Evolutionary conservation across 2,113 vertebrate species (phyloP).

Genomic region (Perca fluviatilis): DNA sequence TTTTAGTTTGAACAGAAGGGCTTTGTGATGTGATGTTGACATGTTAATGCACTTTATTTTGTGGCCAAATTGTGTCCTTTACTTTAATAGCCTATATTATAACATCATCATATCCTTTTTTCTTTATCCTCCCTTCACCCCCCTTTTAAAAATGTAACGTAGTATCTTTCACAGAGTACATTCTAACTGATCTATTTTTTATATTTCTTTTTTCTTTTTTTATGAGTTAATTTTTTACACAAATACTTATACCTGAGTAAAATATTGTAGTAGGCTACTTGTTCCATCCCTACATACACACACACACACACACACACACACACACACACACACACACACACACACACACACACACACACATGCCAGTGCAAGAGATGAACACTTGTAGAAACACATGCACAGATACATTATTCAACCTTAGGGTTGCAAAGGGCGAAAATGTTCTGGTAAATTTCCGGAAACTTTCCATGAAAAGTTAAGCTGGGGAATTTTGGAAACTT

Average conservation of each 20-base stretch:
- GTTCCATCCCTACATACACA: background rate
- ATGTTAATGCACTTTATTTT: background rate
- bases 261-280: background rate
- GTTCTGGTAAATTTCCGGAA: too few species aligned
- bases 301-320: background rate
- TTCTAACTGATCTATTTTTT: background rate
- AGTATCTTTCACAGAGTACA: background rate
- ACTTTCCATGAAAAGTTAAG: too few species aligned
- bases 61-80: background rate
- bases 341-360: background rate
- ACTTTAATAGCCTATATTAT: background rate
- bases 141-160: too few species aligned
- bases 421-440: too few species aligned
- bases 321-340: background rate
- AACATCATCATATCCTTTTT: background rate
- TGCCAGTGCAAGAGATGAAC: too few species aligned
- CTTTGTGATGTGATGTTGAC: background rate
- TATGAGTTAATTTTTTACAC: background rate
- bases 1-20: background rate
- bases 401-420: background rate
- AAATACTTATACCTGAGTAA: background rate
- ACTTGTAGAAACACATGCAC: background rate
- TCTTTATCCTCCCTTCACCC: background rate
- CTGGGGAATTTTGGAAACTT: too few species aligned
- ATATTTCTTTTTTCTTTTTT: too few species aligned